A percentile compares a stretch with the other conserved stretches of the same genome.
These are phyloP conservation scores for Pandemis cinnamomeana DNA, from an alignment of 2,888 invertebrate genomes.

Conservation along the genomic window DNA sequence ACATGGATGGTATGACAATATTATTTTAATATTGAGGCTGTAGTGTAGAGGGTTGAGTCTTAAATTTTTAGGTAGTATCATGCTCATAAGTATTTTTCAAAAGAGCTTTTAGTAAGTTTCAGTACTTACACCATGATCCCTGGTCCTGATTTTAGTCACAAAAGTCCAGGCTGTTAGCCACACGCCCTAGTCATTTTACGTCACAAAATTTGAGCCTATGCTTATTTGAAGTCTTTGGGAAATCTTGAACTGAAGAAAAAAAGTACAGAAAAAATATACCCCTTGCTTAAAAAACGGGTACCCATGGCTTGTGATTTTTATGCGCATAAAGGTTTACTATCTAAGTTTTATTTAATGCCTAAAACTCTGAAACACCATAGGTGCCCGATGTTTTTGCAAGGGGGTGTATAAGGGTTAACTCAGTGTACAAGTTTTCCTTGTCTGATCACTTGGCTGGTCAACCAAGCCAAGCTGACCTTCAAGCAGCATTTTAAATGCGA, in stretches of 20 bases:
- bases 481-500: conserved; percentile 36
- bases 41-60: background rate
- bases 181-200: background rate
- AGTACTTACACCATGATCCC: background rate
- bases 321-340: too few species aligned
- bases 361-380: too few species aligned
- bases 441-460: conserved; percentile 21
- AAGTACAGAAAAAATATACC: too few species aligned
- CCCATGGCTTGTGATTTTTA: too few species aligned
- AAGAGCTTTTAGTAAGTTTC: background rate
- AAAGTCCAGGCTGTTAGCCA: background rate
- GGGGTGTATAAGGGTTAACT: background rate
- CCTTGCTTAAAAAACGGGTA: too few species aligned
- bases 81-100: background rate
- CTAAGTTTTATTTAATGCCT: too few species aligned
- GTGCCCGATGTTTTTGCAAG: too few species aligned
- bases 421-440: conserved; percentile 33
- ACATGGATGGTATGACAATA: background rate
- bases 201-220: too few species aligned
- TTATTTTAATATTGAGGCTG: background rate
- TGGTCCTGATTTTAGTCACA: background rate
- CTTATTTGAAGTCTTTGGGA: too few species aligned
- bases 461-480: conserved; percentile 38
- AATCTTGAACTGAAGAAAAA: too few species aligned
- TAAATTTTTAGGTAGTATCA: background rate